These are phyloP conservation scores for Lates calcarifer DNA, from an alignment of 2,113 vertebrate genomes.

Conservation along the genomic window DNA sequence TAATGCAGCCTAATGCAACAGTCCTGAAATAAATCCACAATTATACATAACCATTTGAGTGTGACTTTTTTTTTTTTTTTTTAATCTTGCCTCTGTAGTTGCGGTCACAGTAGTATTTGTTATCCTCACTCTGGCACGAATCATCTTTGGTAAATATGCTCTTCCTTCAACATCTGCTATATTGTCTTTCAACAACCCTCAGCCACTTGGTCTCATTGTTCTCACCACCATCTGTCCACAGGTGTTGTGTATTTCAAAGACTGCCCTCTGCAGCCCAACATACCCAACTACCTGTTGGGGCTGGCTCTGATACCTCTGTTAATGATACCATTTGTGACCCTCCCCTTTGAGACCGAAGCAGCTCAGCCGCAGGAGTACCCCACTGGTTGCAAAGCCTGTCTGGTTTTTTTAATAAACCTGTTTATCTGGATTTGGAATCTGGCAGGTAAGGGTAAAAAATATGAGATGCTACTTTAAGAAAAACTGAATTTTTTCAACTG, in stretches of 20 bases:
- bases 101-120: fast-evolving
- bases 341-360: not conserved
- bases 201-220: not conserved
- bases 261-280: slow-evolving; percentile 67
- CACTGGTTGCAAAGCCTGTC: not conserved
- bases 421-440: not conserved
- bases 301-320: slow-evolving; percentile 43
- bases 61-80: not conserved
- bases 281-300: slow-evolving; percentile 69
- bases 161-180: not conserved
- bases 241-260: slow-evolving; percentile 61
- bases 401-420: fast-evolving
- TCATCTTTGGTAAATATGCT: slow-evolving; percentile 37
- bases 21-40: too few species aligned
- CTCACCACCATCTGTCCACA: not conserved
- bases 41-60: too few species aligned
- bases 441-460: slow-evolving; percentile 12
- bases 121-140: fast-evolving
- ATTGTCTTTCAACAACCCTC: not conserved
- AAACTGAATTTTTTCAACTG: too few species aligned
- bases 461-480: not conserved
- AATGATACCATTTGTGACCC: not conserved
- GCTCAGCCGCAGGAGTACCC: not conserved
- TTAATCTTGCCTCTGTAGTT: slow-evolving; percentile 2
- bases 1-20: too few species aligned